Evolutionary conservation across 2,797 vertebrate species (phyloP), one percentile per base, ranked within the genome.

Genomic region (Bradypodion pumilum): DNA sequence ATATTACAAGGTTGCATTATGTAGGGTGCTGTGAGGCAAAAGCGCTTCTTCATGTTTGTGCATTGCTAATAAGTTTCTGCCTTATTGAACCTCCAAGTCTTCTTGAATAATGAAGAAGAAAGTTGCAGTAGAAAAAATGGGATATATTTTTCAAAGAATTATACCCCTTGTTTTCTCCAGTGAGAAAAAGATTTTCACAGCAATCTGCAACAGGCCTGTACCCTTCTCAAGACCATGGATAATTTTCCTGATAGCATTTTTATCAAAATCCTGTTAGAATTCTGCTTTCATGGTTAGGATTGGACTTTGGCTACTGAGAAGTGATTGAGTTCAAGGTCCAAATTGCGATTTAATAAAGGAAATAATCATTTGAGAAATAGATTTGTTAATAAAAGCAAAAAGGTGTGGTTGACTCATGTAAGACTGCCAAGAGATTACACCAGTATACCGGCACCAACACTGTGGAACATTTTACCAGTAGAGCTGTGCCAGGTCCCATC

Each of bases 61-160:
- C 10, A 44, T 68, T 76, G 5, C 25, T 69, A 1, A 75, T 60
- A 40, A 83, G 66, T 40, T 83, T 78, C 29, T 85, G 42, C 0
- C 5, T 2, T 21, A 2, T 0, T 0, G 6, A 86, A 74, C 5
- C 74, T 84, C n/a, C 80, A 0, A 4, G 63, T 63, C 68, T 78
- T 81, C 44, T 46, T 92, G 65, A 80, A 88, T 68, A 89, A 88
- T 82, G 49, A 77, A 1, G 82, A 62, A 69, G 1, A 81, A 79
- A 80, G 84, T 62, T 13, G 49, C 82, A 77, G 79, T 19, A 37
- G 25, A 4, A 77, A 56, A 35, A 72, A 37, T 0, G 56, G 76
- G 68, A 76, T 37, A 12, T 0, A 59, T 0, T 66, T 91, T 86
- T 81, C 29, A 79, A 66, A 46, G 32, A 72, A 73, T 32, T 40